Conservation (phyloP, 2,888 invertebrate genomes). For the Fissipunctia ypsillon region DNA sequence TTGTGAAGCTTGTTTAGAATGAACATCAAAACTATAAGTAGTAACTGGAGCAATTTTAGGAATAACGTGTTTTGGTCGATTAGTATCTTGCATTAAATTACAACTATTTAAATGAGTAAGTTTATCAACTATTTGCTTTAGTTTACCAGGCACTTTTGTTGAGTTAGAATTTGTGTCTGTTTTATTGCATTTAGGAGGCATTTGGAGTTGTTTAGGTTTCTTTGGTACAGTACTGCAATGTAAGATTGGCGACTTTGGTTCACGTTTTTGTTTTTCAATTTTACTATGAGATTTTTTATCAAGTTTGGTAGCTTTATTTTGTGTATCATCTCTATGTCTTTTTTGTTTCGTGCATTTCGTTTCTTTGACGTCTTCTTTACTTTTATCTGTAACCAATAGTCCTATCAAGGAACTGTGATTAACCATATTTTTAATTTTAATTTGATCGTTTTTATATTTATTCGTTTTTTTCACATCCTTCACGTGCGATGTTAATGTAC, state of each 20-base stretch:
- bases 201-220: conserved; percentile 29
- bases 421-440: not conserved
- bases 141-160: conserved; percentile 9
- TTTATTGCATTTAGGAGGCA: conserved; percentile 15
- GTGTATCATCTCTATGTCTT: not conserved
- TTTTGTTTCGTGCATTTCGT: conserved; percentile 7
- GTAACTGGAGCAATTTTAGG: conserved; percentile 5
- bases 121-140: conserved; percentile 29
- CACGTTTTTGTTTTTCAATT: conserved; percentile 12
- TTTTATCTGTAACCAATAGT: conserved; percentile 16
- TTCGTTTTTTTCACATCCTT: conserved; percentile 46
- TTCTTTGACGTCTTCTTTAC: conserved; percentile 9
- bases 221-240: conserved; percentile 42
- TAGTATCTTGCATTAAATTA: not conserved
- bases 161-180: not conserved
- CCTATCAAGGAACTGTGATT: conserved; percentile 11
- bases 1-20: conserved; percentile 7
- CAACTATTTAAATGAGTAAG: conserved; percentile 3
- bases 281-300: conserved; percentile 25
- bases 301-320: conserved; percentile 19
- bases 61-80: conserved; percentile 7
- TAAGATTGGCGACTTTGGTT: conserved; percentile 56
- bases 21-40: conserved; percentile 1
- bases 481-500: conserved; percentile 10
- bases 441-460: conserved; percentile 42